These are phyloP conservation scores for Sericinus montela DNA, from an alignment of 2,888 invertebrate genomes.

Conservation along the genomic window DNA sequence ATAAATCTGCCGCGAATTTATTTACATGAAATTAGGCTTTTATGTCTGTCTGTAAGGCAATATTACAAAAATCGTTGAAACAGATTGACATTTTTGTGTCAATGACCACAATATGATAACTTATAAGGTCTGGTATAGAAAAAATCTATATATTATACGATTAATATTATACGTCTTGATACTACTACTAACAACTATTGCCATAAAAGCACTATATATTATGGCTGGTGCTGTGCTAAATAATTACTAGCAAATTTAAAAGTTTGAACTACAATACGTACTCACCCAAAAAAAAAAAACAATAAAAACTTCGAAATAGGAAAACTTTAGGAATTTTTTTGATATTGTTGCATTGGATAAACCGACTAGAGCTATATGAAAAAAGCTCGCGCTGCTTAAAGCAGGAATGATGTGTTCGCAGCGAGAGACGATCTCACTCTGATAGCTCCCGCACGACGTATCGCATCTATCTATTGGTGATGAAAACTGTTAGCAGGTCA, in stretches of 20 bases:
- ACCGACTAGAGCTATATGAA: neutral
- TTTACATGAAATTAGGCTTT: constrained; percentile 5
- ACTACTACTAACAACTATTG: no score
- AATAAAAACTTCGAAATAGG: neutral
- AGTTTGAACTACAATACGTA: neutral
- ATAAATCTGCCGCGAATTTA: constrained; percentile 12
- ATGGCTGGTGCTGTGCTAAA: no score
- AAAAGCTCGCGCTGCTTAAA: neutral
- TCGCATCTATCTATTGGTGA: constrained; percentile 66
- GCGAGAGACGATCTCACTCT: constrained; percentile 61
- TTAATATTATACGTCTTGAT: no score
- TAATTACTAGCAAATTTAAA: no score
- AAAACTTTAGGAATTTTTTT: neutral
- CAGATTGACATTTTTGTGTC: constrained; percentile 18
- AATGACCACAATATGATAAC: neutral
- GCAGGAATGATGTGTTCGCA: constrained; percentile 43
- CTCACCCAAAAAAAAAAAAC: constrained; percentile 6
- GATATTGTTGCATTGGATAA: neutral
- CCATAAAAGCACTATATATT: no score
- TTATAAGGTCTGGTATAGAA: constrained; percentile 1
- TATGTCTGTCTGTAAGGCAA: constrained; percentile 7
- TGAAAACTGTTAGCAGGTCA: constrained; percentile 75
- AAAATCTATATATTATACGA: neutral
- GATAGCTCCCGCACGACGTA: constrained; percentile 49
- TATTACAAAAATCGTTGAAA: constrained; percentile 8